phyloP scores from a whole-genome alignment of 2,113 vertebrate genomes.

The Pionites leucogaster region DNA sequence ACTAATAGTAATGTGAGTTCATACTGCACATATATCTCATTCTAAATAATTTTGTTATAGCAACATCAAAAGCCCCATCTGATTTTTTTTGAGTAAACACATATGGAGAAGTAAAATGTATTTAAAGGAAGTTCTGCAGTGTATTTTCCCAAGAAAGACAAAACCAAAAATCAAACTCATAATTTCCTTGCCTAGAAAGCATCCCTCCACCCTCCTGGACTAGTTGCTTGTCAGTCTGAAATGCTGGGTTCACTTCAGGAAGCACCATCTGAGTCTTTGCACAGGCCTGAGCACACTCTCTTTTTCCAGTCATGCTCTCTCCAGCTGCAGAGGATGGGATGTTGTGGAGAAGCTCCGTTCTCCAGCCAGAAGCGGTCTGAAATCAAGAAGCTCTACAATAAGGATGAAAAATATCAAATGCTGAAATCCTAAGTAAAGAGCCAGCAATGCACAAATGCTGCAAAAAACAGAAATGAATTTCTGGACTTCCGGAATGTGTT shows the following conservation, averaged over 20 bases:
- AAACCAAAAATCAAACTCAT: background rate
- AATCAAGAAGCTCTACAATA: background rate
- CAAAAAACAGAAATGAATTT: background rate
- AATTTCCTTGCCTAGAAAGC: background rate
- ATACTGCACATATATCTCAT: background rate
- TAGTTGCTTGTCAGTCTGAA: background rate
- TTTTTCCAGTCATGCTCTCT: background rate
- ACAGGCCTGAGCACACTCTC: background rate
- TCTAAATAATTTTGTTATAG: background rate
- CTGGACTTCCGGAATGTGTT: background rate
- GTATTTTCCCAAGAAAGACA: background rate
- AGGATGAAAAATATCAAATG: background rate
- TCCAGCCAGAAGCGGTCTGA: background rate
- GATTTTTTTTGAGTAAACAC: background rate
- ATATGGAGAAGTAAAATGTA: background rate
- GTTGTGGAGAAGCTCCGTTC: background rate
- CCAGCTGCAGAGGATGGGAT: background rate
- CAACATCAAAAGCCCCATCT: background rate
- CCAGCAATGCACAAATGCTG: background rate
- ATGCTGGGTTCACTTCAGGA: background rate
- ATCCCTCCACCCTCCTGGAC: background rate
- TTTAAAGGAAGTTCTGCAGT: background rate
- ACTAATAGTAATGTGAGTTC: background rate
- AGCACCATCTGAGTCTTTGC: background rate
- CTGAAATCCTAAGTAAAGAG: background rate